These are phyloP conservation scores for Pseudomyrmex cubaensis DNA, from an alignment of 1,140 invertebrate genomes.

Conservation along the genomic window DNA sequence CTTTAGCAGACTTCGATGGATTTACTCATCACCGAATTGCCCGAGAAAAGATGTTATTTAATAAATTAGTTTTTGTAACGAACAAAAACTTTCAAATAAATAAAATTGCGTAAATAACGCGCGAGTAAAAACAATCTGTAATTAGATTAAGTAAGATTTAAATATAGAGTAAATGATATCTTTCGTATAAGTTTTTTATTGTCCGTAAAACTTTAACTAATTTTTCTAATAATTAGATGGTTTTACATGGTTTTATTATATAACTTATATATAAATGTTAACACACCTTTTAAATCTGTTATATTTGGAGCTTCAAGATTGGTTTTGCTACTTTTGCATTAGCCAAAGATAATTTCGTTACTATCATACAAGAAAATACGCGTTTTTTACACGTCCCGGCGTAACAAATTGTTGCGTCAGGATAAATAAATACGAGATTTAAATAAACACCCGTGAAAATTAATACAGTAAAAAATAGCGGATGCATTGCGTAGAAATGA, in stretches of 20 bases:
- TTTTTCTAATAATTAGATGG: no score
- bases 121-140: not conserved
- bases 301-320: no score
- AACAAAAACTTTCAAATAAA: not conserved
- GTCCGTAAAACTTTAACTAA: no score
- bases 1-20: not conserved
- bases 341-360: not conserved
- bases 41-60: not conserved
- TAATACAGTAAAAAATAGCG: conserved; percentile 15
- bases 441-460: conserved; percentile 2
- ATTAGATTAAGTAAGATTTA: not conserved
- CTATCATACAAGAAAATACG: not conserved
- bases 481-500: not conserved
- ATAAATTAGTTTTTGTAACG: conserved; percentile 9
- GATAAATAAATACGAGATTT: conserved; percentile 10
- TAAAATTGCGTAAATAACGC: not conserved
- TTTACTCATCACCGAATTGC: not conserved
- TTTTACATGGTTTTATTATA: no score
- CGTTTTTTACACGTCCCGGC: not conserved
- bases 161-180: no score
- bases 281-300: no score
- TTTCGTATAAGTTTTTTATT: no score
- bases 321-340: no score
- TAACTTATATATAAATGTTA: no score
- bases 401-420: not conserved